Base-by-base conservation (phyloP, 2,888 invertebrate species). In the Gonocerus acuteangulatus region DNA sequence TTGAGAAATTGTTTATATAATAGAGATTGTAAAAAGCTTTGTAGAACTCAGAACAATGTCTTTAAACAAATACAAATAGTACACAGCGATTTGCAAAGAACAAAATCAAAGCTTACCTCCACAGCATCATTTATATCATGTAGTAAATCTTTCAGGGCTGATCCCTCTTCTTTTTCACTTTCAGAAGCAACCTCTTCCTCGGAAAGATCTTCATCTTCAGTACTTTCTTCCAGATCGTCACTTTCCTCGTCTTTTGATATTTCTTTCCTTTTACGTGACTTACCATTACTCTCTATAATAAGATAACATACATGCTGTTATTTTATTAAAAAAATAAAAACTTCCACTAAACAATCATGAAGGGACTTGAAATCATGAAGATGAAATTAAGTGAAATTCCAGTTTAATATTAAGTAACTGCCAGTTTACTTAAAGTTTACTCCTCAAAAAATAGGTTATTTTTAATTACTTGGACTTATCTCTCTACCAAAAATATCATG, bases 111-210 rank as follows among this genome's bases (percentile, higher is more conserved):
- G 4, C 27, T 6, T 27, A 27, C 57, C 27, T 45, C 57, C n/a
- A 27, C 57, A 32, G 39, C 4, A 11, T 57, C 36, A n/a, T 57
- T 22, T 9, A 39, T 58, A 9, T 65, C 63, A 22, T 63, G 58
- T n/a, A 65, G 18, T 4, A 65, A 56, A 16, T 51, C 48, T 47
- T 63, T 65, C 48, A 65, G 34, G 1, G 58, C 58, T 6, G 63
- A 64, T 23, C 66, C 70, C 39, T 72, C 72, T 15, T 72, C 71
- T 65, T 77, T 74, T 45, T 75, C 74, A 34, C 71, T 73, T 56
- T 71, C 70, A 44, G 73, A 72, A 16, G 71, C 70, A 19, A 71
- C 71, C 32, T 73, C 73, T 19, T 58, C 52, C 36, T 66, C 67
- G 9, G 65, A 66, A n/a, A 63, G 62, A 42, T 68, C 69, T 15